Evolutionary conservation across 1,140 invertebrate species (phyloP).

Genomic region (Drosophila fuyamai): DNA sequence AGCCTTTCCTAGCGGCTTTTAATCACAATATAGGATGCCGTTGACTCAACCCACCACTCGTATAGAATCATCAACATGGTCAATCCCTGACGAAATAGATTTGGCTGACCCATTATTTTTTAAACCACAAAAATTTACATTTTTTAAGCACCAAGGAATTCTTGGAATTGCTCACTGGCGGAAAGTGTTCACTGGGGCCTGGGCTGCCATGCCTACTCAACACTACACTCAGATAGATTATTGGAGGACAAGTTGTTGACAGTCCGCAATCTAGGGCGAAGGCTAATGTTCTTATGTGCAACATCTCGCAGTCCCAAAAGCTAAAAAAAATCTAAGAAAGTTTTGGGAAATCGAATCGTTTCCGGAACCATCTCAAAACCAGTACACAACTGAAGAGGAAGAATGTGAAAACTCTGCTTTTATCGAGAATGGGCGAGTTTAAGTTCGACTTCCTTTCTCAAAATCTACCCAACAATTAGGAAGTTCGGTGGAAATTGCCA

Average conservation of each 20-base stretch:
- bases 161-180: too few relatives aligned
- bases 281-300: too few relatives aligned
- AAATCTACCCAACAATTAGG: not conserved
- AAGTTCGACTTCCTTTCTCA: not conserved
- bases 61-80: not conserved
- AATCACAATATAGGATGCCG: too few relatives aligned
- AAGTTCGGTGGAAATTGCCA: too few relatives aligned
- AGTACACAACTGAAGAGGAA: slow-evolving; percentile 3
- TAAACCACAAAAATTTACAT: too few relatives aligned
- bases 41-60: not conserved
- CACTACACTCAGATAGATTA: too few relatives aligned
- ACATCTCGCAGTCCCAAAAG: not conserved
- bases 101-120: not conserved
- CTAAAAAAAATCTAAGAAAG: not conserved
- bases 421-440: not conserved
- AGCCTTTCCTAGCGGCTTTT: too few relatives aligned
- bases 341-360: not conserved
- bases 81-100: not conserved
- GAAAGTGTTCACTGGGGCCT: too few relatives aligned
- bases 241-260: not conserved
- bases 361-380: not conserved
- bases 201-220: too few relatives aligned
- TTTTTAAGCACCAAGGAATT: too few relatives aligned
- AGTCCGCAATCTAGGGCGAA: not conserved
- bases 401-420: not conserved